Percentiles rank a stretch among this genome's conserved stretches.
Conservation (phyloP, 2,797 vertebrate genomes). For the Gorsachius magnificus region DNA sequence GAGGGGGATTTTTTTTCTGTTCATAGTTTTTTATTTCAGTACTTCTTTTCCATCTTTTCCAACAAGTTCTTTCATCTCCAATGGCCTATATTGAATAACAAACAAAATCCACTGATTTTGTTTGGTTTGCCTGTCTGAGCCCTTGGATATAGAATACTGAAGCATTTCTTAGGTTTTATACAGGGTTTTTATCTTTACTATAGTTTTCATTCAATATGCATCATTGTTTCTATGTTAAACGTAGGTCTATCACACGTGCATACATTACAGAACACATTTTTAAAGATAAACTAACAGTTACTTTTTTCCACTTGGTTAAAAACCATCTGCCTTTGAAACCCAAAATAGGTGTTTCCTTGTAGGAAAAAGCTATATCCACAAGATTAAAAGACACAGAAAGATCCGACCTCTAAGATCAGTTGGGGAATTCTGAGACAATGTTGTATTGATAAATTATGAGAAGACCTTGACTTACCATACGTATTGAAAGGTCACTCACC, state of each 20-base stretch:
- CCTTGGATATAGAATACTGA: background rate
- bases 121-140: background rate
- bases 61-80: background rate
- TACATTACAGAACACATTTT: background rate
- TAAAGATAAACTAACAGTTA: background rate
- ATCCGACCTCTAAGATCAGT: background rate
- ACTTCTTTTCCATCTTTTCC: background rate
- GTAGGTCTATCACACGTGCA: background rate
- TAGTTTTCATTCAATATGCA: background rate
- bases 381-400: background rate
- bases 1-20: background rate
- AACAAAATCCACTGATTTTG: background rate
- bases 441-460: background rate
- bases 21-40: background rate
- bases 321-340: background rate
- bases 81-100: background rate
- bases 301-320: background rate
- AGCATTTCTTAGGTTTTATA: background rate
- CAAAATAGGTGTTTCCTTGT: background rate
- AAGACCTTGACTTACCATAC: background rate
- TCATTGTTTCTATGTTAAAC: background rate
- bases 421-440: background rate
- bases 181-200: background rate
- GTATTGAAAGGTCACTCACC: constrained; percentile 32
- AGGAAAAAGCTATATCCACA: background rate